These are phyloP conservation scores for Electrona antarctica DNA, from an alignment of 2,113 vertebrate genomes.

Conservation along the genomic window DNA sequence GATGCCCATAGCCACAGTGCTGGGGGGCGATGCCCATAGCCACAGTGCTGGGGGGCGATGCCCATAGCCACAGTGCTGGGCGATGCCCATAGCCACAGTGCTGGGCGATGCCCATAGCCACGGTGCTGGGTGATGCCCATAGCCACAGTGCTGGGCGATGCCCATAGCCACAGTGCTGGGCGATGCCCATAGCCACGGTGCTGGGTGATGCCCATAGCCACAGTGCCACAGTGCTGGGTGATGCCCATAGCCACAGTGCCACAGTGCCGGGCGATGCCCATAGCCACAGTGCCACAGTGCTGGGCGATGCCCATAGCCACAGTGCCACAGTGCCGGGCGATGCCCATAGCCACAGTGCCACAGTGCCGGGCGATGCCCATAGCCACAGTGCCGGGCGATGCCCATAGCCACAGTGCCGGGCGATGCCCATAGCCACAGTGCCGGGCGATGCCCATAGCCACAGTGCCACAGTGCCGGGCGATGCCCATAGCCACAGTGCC, in stretches of 20 bases:
- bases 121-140: constrained; percentile 3
- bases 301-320: constrained; percentile 4
- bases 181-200: constrained; percentile 1
- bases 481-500: background rate
- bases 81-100: background rate
- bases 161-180: background rate
- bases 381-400: background rate
- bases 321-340: background rate
- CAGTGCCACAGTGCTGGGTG: background rate
- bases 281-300: background rate
- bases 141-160: background rate
- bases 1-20: background rate
- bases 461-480: background rate
- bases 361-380: constrained; percentile 1
- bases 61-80: background rate
- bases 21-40: too few relatives aligned
- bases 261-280: constrained; percentile 1
- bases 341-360: background rate
- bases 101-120: too few relatives aligned
- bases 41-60: constrained; percentile 2
- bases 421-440: constrained; percentile 2
- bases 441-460: background rate
- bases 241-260: background rate
- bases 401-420: background rate
- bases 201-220: background rate